Percentiles rank a stretch among this genome's conserved stretches.
phyloP scores from a whole-genome alignment of 2,113 vertebrate species.

The Isurus oxyrinchus region DNA sequence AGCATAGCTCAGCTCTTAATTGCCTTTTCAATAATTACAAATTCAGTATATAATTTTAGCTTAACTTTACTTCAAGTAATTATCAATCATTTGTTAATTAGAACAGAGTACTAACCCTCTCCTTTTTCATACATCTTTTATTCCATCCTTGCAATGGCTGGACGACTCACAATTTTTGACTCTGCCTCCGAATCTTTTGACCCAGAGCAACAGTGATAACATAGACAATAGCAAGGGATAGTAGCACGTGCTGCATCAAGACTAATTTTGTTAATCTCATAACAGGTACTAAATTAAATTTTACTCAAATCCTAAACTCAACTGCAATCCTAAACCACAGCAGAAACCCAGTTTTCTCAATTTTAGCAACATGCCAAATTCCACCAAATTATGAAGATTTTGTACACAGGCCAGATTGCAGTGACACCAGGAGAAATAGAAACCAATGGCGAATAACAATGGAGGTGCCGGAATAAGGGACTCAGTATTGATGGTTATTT shows the following conservation, averaged over 20 bases:
- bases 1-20: background rate
- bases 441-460: background rate
- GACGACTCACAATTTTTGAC: background rate
- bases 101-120: background rate
- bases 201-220: background rate
- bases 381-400: background rate
- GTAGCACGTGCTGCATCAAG: background rate
- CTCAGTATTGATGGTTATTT: background rate
- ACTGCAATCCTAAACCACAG: background rate
- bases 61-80: background rate
- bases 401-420: background rate
- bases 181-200: background rate
- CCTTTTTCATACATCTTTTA: background rate
- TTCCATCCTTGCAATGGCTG: background rate
- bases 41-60: background rate
- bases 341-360: background rate
- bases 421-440: background rate
- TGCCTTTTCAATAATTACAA: background rate
- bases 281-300: background rate
- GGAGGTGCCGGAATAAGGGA: background rate
- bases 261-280: background rate
- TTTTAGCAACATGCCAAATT: background rate
- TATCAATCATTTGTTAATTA: background rate
- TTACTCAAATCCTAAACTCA: background rate
- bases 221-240: background rate